Evolutionary conservation across 23 tunicate genomes (phyloP).

Genomic region (Clavelina lepadiformis): DNA sequence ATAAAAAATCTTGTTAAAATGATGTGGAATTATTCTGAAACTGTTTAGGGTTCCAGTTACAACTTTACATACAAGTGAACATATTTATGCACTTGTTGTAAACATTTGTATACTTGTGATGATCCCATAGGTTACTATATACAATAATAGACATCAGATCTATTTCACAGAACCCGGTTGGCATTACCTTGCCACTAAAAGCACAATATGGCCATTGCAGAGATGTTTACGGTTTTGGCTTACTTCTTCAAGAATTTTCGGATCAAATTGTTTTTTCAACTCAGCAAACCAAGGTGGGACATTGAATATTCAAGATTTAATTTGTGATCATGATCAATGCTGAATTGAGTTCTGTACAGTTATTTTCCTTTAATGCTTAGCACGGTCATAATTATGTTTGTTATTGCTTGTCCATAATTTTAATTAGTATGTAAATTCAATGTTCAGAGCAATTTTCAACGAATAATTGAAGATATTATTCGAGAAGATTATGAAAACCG

Average conservation of each 20-base stretch:
- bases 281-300: slow-evolving; percentile 14
- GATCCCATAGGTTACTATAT: too few relatives aligned
- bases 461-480: slow-evolving; percentile 40
- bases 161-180: too few relatives aligned
- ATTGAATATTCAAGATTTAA: too few relatives aligned
- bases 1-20: too few relatives aligned
- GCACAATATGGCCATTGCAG: slow-evolving; percentile 43
- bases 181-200: slow-evolving; percentile 24
- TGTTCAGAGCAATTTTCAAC: slow-evolving; percentile 16
- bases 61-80: too few relatives aligned
- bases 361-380: background rate
- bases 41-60: too few relatives aligned
- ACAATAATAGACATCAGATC: too few relatives aligned
- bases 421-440: too few relatives aligned
- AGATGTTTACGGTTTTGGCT: slow-evolving; percentile 75
- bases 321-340: background rate
- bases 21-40: too few relatives aligned
- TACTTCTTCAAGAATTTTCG: slow-evolving; percentile 35
- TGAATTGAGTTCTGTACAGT: slow-evolving; percentile 1
- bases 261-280: slow-evolving; percentile 63
- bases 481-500: slow-evolving; percentile 68
- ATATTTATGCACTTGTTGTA: too few relatives aligned
- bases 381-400: background rate
- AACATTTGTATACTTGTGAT: too few relatives aligned
- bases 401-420: background rate